Percentiles rank a stretch among this genome's conserved stretches.
Evolutionary conservation across 2,888 invertebrate species (phyloP).

Genomic region (Arctia plantaginis): DNA sequence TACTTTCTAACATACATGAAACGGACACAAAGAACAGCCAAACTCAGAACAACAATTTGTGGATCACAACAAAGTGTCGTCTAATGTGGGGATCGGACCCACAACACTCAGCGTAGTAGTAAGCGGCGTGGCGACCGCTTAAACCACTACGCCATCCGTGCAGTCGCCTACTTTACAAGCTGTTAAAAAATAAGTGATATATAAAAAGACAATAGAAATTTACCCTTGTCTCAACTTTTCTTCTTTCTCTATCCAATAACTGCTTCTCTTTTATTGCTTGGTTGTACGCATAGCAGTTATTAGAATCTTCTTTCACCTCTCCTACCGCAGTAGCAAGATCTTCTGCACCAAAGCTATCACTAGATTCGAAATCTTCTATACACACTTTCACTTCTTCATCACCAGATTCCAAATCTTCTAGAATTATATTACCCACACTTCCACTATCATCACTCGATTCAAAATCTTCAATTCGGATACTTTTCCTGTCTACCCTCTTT

Average conservation of each 20-base stretch:
- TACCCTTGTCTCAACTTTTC: conserved; percentile 34
- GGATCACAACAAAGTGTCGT: too few species aligned
- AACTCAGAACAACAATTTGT: too few species aligned
- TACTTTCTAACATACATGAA: too few species aligned
- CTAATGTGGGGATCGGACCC: too few species aligned
- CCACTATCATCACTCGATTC: conserved; percentile 46
- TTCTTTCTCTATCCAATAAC: conserved; percentile 33
- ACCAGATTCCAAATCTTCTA: conserved; percentile 27
- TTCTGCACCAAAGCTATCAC: conserved; percentile 30
- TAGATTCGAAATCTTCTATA: conserved; percentile 46
- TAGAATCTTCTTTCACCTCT: conserved; percentile 13
- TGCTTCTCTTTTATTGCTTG: conserved; percentile 32
- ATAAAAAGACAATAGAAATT: background rate
- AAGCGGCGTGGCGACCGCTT: too few species aligned
- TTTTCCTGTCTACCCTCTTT: conserved; percentile 10
- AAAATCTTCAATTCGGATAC: conserved; percentile 40
- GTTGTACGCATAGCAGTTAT: conserved; percentile 1
- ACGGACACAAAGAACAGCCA: too few species aligned
- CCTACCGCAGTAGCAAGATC: background rate
- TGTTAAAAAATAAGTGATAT: background rate
- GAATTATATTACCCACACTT: conserved; percentile 26
- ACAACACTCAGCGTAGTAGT: too few species aligned
- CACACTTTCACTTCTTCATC: conserved; percentile 15
- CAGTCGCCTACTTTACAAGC: too few species aligned
- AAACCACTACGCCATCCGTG: too few species aligned